Percentiles rank a stretch among this genome's conserved stretches.
phyloP scores from a whole-genome alignment of 2,113 vertebrate genomes.

The Dicentrarchus labrax region DNA sequence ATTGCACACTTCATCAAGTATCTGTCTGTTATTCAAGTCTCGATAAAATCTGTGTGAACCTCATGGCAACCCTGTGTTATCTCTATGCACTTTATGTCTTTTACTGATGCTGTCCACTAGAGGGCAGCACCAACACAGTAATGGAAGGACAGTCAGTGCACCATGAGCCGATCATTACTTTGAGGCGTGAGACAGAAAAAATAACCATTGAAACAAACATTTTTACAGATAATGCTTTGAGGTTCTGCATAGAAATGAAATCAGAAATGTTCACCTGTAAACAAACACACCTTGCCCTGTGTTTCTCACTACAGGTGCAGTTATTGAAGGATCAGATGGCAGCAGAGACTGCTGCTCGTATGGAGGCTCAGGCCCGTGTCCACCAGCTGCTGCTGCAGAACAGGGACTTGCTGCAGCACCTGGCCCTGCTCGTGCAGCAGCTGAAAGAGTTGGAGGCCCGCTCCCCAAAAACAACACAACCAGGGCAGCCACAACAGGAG shows the following conservation, averaged over 20 bases:
- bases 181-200: background rate
- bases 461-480: conserved; percentile 23
- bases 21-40: background rate
- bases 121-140: conserved; percentile 60
- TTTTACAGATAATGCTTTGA: background rate
- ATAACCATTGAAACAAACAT: background rate
- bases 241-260: background rate
- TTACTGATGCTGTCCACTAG: conserved; percentile 53
- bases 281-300: background rate
- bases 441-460: conserved; percentile 86
- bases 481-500: conserved; percentile 36
- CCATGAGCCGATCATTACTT: background rate
- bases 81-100: background rate
- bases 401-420: conserved; percentile 88
- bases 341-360: conserved; percentile 84
- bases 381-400: conserved; percentile 91
- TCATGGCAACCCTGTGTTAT: background rate
- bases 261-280: background rate
- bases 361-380: conserved; percentile 89
- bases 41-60: background rate
- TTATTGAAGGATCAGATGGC: conserved; percentile 89
- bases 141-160: conserved; percentile 10
- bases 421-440: conserved; percentile 89
- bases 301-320: conserved; percentile 81
- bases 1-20: background rate